Evolutionary conservation across 2,797 vertebrate genomes (phyloP).

Genomic region (Masticophis lateralis): DNA sequence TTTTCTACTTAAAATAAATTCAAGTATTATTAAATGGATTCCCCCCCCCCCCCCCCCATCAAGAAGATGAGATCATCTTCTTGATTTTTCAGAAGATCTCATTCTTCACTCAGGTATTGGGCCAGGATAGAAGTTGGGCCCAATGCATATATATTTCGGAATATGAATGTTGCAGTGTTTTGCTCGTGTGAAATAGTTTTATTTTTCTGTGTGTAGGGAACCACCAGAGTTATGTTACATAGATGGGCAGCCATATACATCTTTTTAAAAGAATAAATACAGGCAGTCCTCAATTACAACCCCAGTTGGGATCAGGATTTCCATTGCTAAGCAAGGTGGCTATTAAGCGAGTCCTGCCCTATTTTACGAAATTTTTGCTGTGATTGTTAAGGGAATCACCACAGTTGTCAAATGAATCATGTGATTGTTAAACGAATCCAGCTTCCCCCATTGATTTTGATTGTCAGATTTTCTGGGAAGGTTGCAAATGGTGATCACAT

Average conservation of each 20-base stretch:
- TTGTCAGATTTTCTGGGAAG: not conserved
- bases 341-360: not conserved
- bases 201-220: not conserved
- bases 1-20: not conserved
- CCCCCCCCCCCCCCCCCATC: too few relatives aligned
- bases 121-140: not conserved
- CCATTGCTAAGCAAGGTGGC: not conserved
- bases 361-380: not conserved
- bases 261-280: not conserved
- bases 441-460: not conserved
- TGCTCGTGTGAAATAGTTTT: not conserved
- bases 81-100: not conserved
- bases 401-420: not conserved
- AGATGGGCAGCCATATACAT: not conserved
- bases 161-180: not conserved
- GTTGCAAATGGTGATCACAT: not conserved
- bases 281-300: not conserved
- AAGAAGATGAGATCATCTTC: too few relatives aligned
- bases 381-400: not conserved
- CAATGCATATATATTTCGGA: not conserved
- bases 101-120: not conserved
- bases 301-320: not conserved
- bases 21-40: not conserved
- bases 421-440: not conserved
- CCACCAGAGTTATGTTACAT: not conserved